Evolutionary conservation across 2,888 invertebrate species (phyloP).

Genomic region (Eristalinus sepulchralis): DNA sequence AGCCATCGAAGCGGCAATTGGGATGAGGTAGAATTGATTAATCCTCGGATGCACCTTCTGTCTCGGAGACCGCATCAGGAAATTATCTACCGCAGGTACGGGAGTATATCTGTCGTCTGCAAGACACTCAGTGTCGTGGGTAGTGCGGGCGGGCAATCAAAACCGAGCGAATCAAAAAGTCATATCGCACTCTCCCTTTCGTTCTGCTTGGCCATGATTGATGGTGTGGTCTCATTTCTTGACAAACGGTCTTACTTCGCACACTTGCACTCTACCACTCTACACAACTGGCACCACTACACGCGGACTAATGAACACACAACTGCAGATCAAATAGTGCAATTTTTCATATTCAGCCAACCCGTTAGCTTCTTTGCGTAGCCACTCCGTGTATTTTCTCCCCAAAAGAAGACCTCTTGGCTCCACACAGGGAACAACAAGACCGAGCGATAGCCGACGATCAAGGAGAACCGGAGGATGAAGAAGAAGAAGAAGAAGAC

Average conservation of each 20-base stretch:
- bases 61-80: conserved; percentile 51
- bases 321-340: conserved; percentile 68
- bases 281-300: conserved; percentile 40
- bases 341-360: conserved; percentile 71
- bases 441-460: conserved; percentile 1
- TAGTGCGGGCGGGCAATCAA: conserved; percentile 69
- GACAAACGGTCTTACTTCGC: conserved; percentile 67
- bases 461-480: conserved; percentile 2
- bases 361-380: conserved; percentile 69
- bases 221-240: conserved; percentile 73
- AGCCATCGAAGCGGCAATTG: conserved; percentile 18
- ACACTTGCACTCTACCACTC: conserved; percentile 71
- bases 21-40: conserved; percentile 41
- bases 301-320: conserved; percentile 39
- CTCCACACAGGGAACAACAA: conserved; percentile 46
- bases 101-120: conserved; percentile 25
- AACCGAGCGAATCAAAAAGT: conserved; percentile 73
- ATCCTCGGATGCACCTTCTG: conserved; percentile 27
- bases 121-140: conserved; percentile 38
- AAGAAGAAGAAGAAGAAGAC: conserved; percentile 14
- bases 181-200: conserved; percentile 75
- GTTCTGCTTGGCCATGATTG: conserved; percentile 72
- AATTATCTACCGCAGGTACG: conserved; percentile 64
- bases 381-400: conserved; percentile 54
- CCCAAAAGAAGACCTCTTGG: conserved; percentile 61